Evolutionary conservation across 2,113 vertebrate species (phyloP).

Genomic region (Coracopsis vasa): DNA sequence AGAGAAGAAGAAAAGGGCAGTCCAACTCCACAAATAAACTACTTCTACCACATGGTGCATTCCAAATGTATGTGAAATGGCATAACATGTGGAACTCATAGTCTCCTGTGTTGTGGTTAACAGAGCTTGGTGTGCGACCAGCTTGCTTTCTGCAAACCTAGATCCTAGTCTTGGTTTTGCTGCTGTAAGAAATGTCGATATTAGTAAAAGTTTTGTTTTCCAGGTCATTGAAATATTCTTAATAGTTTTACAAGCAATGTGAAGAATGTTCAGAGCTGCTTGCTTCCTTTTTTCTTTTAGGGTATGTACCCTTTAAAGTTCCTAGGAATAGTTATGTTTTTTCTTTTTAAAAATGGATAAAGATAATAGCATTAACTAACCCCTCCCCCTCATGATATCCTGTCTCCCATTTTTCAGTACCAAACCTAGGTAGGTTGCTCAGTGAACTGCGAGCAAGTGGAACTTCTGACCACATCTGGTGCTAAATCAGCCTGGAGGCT

Average conservation of each 20-base stretch:
- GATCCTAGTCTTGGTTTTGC: neutral
- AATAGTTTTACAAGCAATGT: neutral
- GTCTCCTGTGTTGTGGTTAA: neutral
- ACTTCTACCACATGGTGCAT: neutral
- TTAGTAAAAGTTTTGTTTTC: neutral
- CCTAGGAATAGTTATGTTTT: neutral
- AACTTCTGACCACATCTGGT: neutral
- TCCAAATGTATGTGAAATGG: neutral
- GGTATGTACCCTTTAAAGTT: neutral
- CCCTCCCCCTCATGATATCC: fast-evolving
- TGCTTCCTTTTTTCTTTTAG: neutral
- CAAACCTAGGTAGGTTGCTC: neutral
- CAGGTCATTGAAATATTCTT: neutral
- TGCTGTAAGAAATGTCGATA: neutral
- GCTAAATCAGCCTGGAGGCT: neutral
- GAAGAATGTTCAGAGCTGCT: neutral
- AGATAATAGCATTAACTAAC: neutral
- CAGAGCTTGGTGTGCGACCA: neutral
- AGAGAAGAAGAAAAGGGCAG: neutral
- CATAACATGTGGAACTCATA: neutral
- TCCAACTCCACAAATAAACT: neutral
- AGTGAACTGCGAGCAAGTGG: neutral
- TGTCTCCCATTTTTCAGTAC: neutral
- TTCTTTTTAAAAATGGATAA: neutral
- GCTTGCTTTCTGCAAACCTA: neutral